phyloP scores from a whole-genome alignment of 2,113 vertebrate species.

The Cygnus buccinator region DNA sequence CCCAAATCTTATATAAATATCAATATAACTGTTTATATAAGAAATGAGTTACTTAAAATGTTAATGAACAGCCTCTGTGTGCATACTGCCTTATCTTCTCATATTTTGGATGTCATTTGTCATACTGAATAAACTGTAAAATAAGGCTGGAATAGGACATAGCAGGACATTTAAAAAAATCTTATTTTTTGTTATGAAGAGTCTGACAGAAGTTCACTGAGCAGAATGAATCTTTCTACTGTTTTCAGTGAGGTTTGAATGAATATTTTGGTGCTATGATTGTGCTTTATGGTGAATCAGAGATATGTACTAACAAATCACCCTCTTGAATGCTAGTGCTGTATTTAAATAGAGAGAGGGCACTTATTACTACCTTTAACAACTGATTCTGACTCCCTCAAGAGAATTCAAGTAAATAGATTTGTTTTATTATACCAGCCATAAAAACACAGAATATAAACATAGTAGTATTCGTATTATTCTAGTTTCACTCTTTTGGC shows the following conservation, averaged over 20 bases:
- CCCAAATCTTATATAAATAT: neutral
- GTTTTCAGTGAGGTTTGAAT: neutral
- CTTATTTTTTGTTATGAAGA: neutral
- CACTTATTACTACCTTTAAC: neutral
- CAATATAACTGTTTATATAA: neutral
- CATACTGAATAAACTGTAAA: neutral
- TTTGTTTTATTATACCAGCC: neutral
- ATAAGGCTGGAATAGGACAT: neutral
- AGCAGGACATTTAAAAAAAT: neutral
- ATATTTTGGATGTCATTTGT: neutral
- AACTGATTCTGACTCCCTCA: conserved; percentile 15
- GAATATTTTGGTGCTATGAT: neutral
- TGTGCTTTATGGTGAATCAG: neutral
- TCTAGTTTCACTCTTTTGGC: neutral
- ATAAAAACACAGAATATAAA: conserved; percentile 1
- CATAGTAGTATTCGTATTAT: neutral
- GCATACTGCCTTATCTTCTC: neutral
- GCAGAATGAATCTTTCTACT: neutral
- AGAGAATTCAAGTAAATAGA: neutral
- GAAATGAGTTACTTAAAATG: neutral
- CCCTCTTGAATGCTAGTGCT: neutral
- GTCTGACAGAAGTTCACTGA: neutral
- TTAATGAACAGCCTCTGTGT: neutral
- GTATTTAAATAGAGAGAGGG: conserved; percentile 17
- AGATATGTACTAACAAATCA: neutral